Evolutionary conservation across 2,113 vertebrate species (phyloP), one percentile per base, ranked within the genome.

Genomic region (Polyodon spathula): DNA sequence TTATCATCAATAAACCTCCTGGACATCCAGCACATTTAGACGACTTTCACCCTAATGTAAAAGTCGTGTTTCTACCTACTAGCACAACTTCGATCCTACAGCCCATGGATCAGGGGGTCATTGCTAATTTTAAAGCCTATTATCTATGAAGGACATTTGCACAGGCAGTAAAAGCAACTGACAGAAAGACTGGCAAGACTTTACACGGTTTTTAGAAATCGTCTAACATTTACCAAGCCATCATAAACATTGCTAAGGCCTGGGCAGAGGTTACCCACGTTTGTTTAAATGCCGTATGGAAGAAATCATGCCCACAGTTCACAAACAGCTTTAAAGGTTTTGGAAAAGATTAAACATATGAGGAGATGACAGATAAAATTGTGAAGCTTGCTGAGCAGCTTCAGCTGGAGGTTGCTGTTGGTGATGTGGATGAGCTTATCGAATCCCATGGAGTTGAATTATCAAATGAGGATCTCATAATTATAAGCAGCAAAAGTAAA

Each of bases 1-100:
- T 61, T 50, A 14, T 62, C 6, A 10, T 62, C 56, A 38, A 58
- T 62, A 62, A 62, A 59, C 51, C 60, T 58, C 60, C 60, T 62
- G 60, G 60, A 8, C 60, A 62, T 46, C 4, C 6, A 6, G 43
- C 43, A 8, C 43, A 54, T 27, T 6, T 62, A n/a, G 51, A 62
- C 16, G 11, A 56, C 17, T 48, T 27, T 54, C 60, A 62, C 50
- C 15, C 14, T 6, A 62, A 59, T 4, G 16, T 62, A 14, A 62
- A 39, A 27, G 16, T 17, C 6, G 16, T 62, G 15, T 62, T 54
- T 14, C n/a, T 54, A 10, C 46, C 60, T 16, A 50, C 48, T 15
- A 17, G 43, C 44, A 62, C 48, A 7, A 44, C 43, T 44, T 44
- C 43, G 12, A 7, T 59, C 37, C 3, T 59, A 12, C 58, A 59